Base-by-base conservation (phyloP, 2,888 invertebrate genomes). In the Cantharis nigra region DNA sequence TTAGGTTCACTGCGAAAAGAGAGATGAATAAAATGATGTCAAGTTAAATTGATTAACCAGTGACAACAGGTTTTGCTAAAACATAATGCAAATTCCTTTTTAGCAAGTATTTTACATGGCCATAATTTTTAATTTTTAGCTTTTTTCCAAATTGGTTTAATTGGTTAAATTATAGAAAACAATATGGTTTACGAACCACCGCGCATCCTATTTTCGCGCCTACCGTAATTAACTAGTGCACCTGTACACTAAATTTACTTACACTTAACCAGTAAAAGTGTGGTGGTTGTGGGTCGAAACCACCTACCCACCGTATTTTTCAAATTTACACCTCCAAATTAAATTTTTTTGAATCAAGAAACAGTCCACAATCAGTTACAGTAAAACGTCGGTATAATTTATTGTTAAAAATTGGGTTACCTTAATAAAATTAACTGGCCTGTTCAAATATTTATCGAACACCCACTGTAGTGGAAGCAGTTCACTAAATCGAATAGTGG, bases 11-110 rank as follows among this genome's bases (percentile, higher is more conserved):
- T 10, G n/a, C 1, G 49, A n/a, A 49, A n/a, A 63, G 33, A n/a
- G 23, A 65, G 72, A 72, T 49, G 64, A 67, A 49, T 63, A 33
- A 23, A 71, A 64, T 65, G 65, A 64, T 72, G 71, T 64, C 63
- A 30, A 71, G 64, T 72, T 18, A 26, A 65, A 71, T 71, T 28
- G 63, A 20, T 26, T 63, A 71, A 71, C 20, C 72, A 28, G 72
- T 65, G 72, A 72, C 72, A 72, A 72, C 72, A 49, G 26, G 72
- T 72, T 72, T 72, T 72, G 72, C 72, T 72, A 72, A 72, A 72
- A 72, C 20, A 33, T 7, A 9, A 72, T 72, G 72, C 72, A 63
- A 72, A 72, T 72, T 49, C 18, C 7, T 7, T 18, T 70, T 70
- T 70, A 63, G 23, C 63, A 63, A 14, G 16, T 16, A 70, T 49